Evolutionary conservation across 1,140 invertebrate species (phyloP), one percentile per base, ranked within the genome.

Genomic region (Linepithema humile): DNA sequence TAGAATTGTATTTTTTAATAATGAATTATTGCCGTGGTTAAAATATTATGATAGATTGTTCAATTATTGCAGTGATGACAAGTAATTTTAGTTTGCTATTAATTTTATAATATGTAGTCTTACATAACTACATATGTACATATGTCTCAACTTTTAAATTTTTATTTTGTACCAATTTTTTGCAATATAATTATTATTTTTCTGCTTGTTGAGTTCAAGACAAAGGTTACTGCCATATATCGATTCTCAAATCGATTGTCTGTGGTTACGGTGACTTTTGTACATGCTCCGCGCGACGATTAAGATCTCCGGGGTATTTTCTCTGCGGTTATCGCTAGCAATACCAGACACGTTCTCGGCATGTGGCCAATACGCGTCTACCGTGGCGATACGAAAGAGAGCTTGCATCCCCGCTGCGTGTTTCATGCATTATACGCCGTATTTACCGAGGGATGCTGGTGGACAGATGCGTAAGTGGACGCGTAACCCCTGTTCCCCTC

Each of bases 401-500:
- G 87, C 73, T 83, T 73, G 65, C 83, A 78, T 88, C 85, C 87
- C 87, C 82, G 85, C 85, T 90, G 88, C 77, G 90, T 74, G 85
- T 90, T 88, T 86, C 86, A 84, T 88, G 90, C 84, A 62, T 70
- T 83, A 59, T 64, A 55, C 62, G 35, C 70, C 85, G 84, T 90
- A 91, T 91, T 85, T 90, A 90, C 83, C 87, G 83, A 88, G 90
- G 92, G 92, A 93, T 92, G 92, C 91, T 92, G 92, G 91, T 90
- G 93, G 92, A 94, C 93, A 94, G 93, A 94, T 94, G 93, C 89
- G 90, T 93, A 93, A 94, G 93, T 93, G 93, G 91, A 78, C 82
- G 85, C 89, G n/a, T n/a, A 90, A 89, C 85, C 53, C 80, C 69
- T 50, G n/a, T 5, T 72, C 40, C 53, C 55, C 69, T 67, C 62